phyloP scores from a whole-genome alignment of 2,113 vertebrate genomes.

The Ctenodactylus gundi region DNA sequence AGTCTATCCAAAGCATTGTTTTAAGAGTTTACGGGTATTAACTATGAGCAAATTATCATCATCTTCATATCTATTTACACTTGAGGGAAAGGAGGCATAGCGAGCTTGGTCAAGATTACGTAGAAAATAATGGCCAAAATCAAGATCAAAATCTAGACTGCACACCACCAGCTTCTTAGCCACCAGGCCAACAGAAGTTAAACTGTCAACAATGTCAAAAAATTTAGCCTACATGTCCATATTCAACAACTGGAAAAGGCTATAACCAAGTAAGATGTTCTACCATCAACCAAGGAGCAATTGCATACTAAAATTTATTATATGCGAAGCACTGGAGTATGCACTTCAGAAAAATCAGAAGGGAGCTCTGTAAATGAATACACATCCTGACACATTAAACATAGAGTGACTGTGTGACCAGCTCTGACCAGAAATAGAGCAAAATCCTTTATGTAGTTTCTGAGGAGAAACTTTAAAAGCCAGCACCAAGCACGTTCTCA shows the following conservation, averaged over 20 bases:
- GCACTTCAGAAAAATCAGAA: background rate
- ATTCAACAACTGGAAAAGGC: background rate
- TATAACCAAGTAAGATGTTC: background rate
- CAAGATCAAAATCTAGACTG: background rate
- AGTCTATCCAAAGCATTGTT: background rate
- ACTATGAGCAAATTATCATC: background rate
- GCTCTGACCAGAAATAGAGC: background rate
- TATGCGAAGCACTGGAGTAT: background rate
- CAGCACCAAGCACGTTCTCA: background rate
- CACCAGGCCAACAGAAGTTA: background rate
- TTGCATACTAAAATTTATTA: background rate
- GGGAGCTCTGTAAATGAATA: background rate
- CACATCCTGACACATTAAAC: background rate
- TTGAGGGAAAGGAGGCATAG: background rate
- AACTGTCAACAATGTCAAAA: background rate
- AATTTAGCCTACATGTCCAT: background rate
- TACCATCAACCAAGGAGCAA: background rate
- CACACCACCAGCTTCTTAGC: background rate
- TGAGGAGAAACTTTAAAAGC: background rate
- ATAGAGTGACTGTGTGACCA: background rate
- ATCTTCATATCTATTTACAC: background rate
- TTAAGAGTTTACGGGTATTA: background rate
- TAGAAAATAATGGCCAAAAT: background rate
- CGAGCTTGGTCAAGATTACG: background rate
- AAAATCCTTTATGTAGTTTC: background rate